Conservation (phyloP, 2,888 invertebrate genomes). For the Parochlus steinenii region DNA sequence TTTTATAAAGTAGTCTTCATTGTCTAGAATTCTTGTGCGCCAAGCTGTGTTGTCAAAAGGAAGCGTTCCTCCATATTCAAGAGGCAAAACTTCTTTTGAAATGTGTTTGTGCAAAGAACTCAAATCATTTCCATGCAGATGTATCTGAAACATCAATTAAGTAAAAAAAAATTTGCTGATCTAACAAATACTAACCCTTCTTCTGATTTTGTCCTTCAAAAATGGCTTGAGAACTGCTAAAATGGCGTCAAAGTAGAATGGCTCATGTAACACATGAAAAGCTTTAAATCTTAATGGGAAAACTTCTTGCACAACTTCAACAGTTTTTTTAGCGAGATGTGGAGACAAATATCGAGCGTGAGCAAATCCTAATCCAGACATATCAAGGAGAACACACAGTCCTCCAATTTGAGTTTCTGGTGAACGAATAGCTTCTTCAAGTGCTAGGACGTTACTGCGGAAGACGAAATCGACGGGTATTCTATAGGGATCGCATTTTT, state of each 20-base stretch:
- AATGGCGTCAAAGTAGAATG: constrained; percentile 58
- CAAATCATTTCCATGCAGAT: constrained; percentile 50
- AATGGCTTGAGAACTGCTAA: constrained; percentile 56
- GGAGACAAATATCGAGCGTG: constrained; percentile 32
- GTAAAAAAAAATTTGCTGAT: not conserved
- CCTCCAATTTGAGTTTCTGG: constrained; percentile 37
- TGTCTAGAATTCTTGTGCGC: constrained; percentile 25
- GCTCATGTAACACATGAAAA: constrained; percentile 54
- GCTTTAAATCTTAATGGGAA: constrained; percentile 51
- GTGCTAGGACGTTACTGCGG: constrained; percentile 33
- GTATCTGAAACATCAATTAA: constrained; percentile 25
- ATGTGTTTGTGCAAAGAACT: constrained; percentile 51
- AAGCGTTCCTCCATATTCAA: constrained; percentile 15
- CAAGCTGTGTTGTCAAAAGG: constrained; percentile 27
- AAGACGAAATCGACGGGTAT: constrained; percentile 35
- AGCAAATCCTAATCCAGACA: constrained; percentile 31
- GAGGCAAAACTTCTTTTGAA: constrained; percentile 43
- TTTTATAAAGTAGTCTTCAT: constrained; percentile 28
- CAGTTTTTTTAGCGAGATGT: constrained; percentile 31
- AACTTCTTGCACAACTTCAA: constrained; percentile 34
- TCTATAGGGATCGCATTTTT: constrained; percentile 31
- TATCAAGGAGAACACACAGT: constrained; percentile 27
- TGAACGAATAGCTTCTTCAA: constrained; percentile 36
- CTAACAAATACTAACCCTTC: constrained; percentile 20
- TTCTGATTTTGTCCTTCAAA: constrained; percentile 42